A percentile compares a stretch with the other conserved stretches of the same genome.
These are phyloP conservation scores for Rhinella marina DNA, from an alignment of 2,797 vertebrate species.

Conservation along the genomic window DNA sequence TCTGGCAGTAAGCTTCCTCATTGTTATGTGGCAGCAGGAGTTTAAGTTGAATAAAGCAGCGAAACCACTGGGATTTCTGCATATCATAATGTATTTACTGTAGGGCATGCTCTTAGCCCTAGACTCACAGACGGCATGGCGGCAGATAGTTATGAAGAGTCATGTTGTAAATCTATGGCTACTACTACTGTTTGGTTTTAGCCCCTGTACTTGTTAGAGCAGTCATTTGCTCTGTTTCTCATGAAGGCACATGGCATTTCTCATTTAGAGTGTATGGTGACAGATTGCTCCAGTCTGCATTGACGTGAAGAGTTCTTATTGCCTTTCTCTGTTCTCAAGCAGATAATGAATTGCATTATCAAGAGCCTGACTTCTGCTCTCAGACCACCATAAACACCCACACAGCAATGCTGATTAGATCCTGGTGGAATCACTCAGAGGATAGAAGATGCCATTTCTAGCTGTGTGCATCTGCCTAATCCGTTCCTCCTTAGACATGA, in stretches of 20 bases:
- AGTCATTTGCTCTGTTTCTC: not conserved
- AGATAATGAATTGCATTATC: constrained; percentile 53
- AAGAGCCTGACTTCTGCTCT: constrained; percentile 14
- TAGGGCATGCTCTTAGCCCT: not conserved
- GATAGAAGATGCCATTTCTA: constrained; percentile 27
- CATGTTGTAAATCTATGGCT: not conserved
- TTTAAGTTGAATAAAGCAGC: not conserved
- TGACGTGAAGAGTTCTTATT: constrained; percentile 34
- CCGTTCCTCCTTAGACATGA: not conserved
- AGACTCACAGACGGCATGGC: not conserved
- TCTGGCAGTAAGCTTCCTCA: not conserved
- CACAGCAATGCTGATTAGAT: constrained; percentile 37
- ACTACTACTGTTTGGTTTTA: not conserved
- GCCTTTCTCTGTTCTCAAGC: constrained; percentile 23
- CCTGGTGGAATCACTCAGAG: not conserved
- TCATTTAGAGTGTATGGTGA: constrained; percentile 20
- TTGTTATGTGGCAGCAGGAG: constrained; percentile 31
- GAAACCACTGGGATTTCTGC: constrained; percentile 10
- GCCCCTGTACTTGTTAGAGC: not conserved
- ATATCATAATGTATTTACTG: constrained; percentile 15
- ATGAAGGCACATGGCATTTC: constrained; percentile 3
- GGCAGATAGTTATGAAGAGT: not conserved
- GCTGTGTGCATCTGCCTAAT: not conserved
- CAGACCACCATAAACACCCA: constrained; percentile 38
- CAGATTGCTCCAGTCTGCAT: constrained; percentile 45